Evolutionary conservation across 1,140 invertebrate genomes (phyloP), one percentile per base, ranked within the genome.

Genomic region (Homalodisca vitripennis): DNA sequence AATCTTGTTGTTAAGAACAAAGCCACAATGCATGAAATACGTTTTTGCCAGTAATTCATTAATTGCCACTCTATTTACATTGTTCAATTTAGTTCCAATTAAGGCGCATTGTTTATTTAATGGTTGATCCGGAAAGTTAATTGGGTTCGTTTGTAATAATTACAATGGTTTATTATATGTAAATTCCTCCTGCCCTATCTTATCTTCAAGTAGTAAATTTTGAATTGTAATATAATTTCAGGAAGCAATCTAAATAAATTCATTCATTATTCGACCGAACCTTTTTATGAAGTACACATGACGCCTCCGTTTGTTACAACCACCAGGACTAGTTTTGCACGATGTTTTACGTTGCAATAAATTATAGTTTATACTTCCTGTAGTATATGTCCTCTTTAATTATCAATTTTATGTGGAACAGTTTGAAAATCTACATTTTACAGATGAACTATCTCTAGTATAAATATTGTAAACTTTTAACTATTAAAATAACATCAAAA

Each of bases 41-140:
- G 55, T 60, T 60, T 60, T 60, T 60, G 55, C 55, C 14, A 26
- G 55, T 60, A 60, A 60, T 60, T 29, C 55, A 30, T 60, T 60
- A 60, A 60, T 60, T 60, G 55, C 55, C 24, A 60, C 55, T 60
- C n/a, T 60, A 60, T 60, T 60, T 60, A 60, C 55, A 27, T 60
- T 60, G 55, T 60, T 60, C 55, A 60, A 60, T 60, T 60, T 60
- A 60, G 55, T 60, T 60, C 55, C 55, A 60, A 60, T 60, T 60
- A 60, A 60, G 55, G 22, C 10, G 55, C 55, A 27, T 60, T 60
- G 55, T 60, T 60, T 60, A 60, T 60, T 60, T 60, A 27, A 60
- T 60, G 55, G 27, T 10, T 30, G 24, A 60, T 24, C 55, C 55
- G 24, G 55, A 27, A 10, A 60, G 24, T 60, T 60, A 60, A 60